Evolutionary conservation across 1,140 invertebrate species (phyloP).

Genomic region (Drosophila santomea): DNA sequence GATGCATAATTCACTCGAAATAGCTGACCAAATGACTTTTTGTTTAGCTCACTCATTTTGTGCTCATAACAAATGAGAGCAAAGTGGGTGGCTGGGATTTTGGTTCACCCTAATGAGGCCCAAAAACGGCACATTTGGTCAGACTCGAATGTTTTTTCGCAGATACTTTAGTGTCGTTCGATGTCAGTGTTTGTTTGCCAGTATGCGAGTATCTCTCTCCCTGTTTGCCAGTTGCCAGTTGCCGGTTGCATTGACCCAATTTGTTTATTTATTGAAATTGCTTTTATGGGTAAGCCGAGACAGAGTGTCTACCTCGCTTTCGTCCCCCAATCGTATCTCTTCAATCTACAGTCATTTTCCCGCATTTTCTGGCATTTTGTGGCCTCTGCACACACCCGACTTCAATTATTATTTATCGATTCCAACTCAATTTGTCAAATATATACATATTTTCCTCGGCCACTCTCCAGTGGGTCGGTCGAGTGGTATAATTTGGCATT

Average conservation of each 20-base stretch:
- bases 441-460: slow-evolving; percentile 27
- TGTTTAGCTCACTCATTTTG: slow-evolving; percentile 25
- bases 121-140: slow-evolving; percentile 15
- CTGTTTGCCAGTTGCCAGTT: background rate
- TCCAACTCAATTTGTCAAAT: slow-evolving; percentile 72
- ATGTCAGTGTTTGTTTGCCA: slow-evolving; percentile 6
- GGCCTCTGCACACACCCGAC: slow-evolving; percentile 37
- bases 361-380: slow-evolving; percentile 6
- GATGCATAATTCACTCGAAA: slow-evolving; percentile 55
- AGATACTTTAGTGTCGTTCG: slow-evolving; percentile 5
- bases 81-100: slow-evolving; percentile 10
- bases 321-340: slow-evolving; percentile 8
- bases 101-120: slow-evolving; percentile 61
- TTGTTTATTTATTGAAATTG: slow-evolving; percentile 81
- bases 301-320: slow-evolving; percentile 28
- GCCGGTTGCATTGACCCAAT: slow-evolving; percentile 68
- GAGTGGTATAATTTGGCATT: slow-evolving; percentile 26
- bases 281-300: slow-evolving; percentile 53
- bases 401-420: slow-evolving; percentile 76
- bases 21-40: slow-evolving; percentile 47
- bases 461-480: background rate
- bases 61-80: slow-evolving; percentile 66
- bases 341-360: slow-evolving; percentile 40
- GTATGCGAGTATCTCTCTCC: slow-evolving; percentile 4
- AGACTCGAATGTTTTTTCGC: slow-evolving; percentile 22